Conservation (phyloP, 2,797 vertebrate species). For the Pseudotriccus pelzelni region DNA sequence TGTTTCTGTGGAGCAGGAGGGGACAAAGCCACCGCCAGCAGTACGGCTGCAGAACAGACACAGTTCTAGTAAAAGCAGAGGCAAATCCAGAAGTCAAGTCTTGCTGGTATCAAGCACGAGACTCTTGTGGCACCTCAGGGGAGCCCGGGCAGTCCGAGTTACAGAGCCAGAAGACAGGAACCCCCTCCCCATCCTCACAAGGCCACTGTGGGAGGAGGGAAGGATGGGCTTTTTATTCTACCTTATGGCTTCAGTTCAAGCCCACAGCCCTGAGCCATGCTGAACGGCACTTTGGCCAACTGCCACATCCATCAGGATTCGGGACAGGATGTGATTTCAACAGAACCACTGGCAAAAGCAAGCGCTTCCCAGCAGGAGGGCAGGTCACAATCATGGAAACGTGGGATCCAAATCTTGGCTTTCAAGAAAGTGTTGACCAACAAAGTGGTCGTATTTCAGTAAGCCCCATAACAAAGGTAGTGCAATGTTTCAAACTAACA, state of each 20-base stretch:
- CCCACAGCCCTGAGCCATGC: background rate
- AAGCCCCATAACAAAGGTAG: background rate
- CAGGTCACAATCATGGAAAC: background rate
- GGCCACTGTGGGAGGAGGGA: background rate
- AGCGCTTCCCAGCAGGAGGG: background rate
- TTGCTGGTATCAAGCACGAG: background rate
- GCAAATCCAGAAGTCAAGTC: background rate
- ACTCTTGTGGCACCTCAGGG: background rate
- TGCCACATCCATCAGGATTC: background rate
- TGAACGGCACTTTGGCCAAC: background rate
- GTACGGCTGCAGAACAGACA: background rate
- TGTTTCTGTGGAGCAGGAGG: background rate
- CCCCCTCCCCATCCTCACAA: background rate
- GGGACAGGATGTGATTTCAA: slow-evolving; percentile 22
- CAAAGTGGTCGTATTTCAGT: background rate
- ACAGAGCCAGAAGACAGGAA: background rate
- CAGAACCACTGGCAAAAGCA: background rate
- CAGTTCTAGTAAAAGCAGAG: background rate
- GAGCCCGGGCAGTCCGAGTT: background rate
- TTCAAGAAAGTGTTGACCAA: background rate
- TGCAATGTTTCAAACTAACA: background rate
- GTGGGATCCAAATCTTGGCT: slow-evolving; percentile 7
- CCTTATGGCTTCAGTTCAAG: background rate
- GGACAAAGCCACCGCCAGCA: background rate
- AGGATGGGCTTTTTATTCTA: background rate